Percentiles rank a stretch among this genome's conserved stretches.
phyloP scores from a whole-genome alignment of 2,888 invertebrate genomes.

The Crepidodera aurea region DNA sequence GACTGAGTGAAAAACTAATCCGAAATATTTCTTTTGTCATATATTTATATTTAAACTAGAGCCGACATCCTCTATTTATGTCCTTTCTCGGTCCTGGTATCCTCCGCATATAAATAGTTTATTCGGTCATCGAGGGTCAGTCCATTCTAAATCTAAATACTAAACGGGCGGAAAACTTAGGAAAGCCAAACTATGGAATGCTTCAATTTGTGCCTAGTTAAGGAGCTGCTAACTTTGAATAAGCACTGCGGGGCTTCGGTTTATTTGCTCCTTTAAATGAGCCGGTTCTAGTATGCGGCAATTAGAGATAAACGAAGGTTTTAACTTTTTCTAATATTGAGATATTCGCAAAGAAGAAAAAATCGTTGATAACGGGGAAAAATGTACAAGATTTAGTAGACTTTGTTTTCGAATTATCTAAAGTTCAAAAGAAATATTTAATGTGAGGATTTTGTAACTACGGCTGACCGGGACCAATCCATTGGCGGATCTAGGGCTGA shows the following conservation, averaged over 20 bases:
- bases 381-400: too few species aligned
- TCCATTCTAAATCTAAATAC: constrained; percentile 3
- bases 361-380: too few species aligned
- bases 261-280: background rate
- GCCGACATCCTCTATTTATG: background rate
- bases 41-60: constrained; percentile 1
- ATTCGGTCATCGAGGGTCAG: constrained; percentile 11
- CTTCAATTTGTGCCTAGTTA: constrained; percentile 6
- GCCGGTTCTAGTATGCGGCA: background rate
- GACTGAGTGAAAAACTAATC: background rate
- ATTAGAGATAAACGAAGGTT: too few species aligned
- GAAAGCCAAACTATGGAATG: background rate
- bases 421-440: too few species aligned
- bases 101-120: constrained; percentile 14
- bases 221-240: background rate
- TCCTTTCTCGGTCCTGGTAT: background rate
- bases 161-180: constrained; percentile 10
- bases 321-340: too few species aligned
- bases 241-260: background rate
- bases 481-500: too few species aligned
- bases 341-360: too few species aligned
- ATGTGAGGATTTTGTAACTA: too few species aligned
- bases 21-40: background rate
- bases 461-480: too few species aligned
- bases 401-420: too few species aligned